Percentiles rank a stretch among this genome's conserved stretches.
Evolutionary conservation across 2,113 vertebrate genomes (phyloP).

Genomic region (Myotis brandtii): DNA sequence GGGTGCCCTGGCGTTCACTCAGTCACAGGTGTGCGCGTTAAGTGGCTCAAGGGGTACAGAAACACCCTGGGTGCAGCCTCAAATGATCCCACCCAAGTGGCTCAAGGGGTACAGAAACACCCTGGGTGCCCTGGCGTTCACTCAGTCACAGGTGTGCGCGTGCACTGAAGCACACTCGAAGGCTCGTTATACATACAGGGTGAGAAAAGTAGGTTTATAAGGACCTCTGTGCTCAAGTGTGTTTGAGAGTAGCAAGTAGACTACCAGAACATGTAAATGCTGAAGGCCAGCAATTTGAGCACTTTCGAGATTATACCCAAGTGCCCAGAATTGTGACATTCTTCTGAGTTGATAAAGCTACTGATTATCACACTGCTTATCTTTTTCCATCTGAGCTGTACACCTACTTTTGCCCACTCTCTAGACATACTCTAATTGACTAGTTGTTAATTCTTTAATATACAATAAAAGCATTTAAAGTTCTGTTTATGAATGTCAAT

Average conservation of each 20-base stretch:
- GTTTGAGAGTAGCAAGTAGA: neutral
- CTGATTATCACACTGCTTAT: neutral
- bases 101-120: neutral
- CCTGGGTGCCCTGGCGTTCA: neutral
- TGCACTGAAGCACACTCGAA: neutral
- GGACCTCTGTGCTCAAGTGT: neutral
- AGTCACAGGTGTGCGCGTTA: neutral
- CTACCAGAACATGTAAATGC: neutral
- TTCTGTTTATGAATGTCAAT: conserved; percentile 50
- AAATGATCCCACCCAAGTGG: neutral
- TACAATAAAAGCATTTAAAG: neutral
- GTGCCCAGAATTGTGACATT: neutral
- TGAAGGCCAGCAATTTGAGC: neutral
- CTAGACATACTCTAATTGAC: neutral
- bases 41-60: neutral
- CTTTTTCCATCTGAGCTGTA: neutral
- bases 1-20: neutral
- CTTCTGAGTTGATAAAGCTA: neutral
- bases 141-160: neutral
- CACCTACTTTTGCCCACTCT: neutral
- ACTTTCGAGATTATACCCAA: neutral
- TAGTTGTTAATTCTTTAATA: neutral
- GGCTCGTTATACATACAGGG: neutral
- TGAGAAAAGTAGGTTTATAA: neutral
- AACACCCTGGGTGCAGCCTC: neutral